A percentile compares a stretch with the other conserved stretches of the same genome.
Conservation (phyloP, 2,113 vertebrate species). For the Pterophyllum scalare region DNA sequence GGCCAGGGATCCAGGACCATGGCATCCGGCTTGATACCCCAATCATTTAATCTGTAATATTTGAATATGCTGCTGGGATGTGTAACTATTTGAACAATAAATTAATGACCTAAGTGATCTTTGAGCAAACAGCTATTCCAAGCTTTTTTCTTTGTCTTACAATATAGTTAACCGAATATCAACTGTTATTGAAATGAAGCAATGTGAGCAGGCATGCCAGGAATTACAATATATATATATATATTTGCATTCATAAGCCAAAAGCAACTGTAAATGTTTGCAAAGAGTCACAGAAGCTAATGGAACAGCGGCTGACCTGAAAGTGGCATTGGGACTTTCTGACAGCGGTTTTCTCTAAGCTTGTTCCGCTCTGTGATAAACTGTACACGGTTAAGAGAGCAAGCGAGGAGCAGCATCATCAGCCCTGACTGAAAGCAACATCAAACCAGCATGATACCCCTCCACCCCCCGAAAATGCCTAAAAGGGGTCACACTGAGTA, state of each 20-base stretch:
- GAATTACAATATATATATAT: not conserved
- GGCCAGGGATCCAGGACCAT: not conserved
- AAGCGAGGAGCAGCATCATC: not conserved
- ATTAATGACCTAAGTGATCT: too few species aligned
- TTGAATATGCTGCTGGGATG: too few species aligned
- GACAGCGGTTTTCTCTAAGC: not conserved
- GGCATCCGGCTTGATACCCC: not conserved
- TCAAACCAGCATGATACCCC: not conserved
- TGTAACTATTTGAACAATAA: too few species aligned
- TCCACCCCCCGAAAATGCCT: not conserved
- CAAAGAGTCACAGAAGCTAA: not conserved
- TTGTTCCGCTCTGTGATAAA: not conserved
- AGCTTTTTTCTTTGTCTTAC: not conserved
- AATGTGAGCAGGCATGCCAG: not conserved
- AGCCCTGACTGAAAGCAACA: not conserved
- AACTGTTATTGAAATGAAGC: not conserved
- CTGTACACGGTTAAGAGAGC: not conserved
- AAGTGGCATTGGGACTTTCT: not conserved
- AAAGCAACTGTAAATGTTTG: not conserved
- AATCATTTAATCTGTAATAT: too few species aligned
- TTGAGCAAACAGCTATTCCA: too few species aligned
- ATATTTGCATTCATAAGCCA: not conserved
- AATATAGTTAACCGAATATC: not conserved
- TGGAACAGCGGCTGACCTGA: not conserved
- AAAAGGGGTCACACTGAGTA: not conserved